These are phyloP conservation scores for Yponomeuta malinellus DNA, from an alignment of 2,888 invertebrate species.

Conservation along the genomic window DNA sequence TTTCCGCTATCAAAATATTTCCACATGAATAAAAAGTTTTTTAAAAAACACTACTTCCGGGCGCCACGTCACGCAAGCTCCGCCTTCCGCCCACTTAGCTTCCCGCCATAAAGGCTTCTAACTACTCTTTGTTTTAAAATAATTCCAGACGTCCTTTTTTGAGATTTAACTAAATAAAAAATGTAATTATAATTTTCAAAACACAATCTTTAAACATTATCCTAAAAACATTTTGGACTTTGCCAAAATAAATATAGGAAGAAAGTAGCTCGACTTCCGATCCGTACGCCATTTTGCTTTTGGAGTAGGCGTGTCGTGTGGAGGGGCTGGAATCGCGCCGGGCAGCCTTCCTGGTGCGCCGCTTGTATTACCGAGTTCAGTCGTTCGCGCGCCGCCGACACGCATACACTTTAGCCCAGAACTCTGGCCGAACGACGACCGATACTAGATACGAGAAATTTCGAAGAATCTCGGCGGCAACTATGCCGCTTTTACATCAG, in stretches of 20 bases:
- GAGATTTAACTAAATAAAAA: neutral
- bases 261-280: neutral
- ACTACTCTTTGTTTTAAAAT: too few relatives aligned
- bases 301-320: neutral
- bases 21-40: neutral
- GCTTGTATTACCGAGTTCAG: conserved; percentile 29
- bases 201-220: neutral
- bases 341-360: conserved; percentile 34
- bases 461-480: conserved; percentile 44
- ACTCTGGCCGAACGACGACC: conserved; percentile 34
- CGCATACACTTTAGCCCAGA: conserved; percentile 34
- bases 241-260: neutral
- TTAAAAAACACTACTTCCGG: neutral
- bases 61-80: neutral
- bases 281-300: conserved; percentile 3
- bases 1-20: neutral
- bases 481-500: conserved; percentile 63
- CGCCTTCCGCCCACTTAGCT: neutral
- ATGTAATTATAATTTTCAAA: neutral
- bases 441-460: conserved; percentile 34
- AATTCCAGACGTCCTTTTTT: neutral
- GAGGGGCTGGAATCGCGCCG: neutral
- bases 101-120: neutral
- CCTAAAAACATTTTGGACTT: neutral
- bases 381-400: conserved; percentile 50